Percentiles rank a stretch among this genome's conserved stretches.
phyloP scores from a whole-genome alignment of 2,113 vertebrate genomes.

The Dasyornis broadbenti region DNA sequence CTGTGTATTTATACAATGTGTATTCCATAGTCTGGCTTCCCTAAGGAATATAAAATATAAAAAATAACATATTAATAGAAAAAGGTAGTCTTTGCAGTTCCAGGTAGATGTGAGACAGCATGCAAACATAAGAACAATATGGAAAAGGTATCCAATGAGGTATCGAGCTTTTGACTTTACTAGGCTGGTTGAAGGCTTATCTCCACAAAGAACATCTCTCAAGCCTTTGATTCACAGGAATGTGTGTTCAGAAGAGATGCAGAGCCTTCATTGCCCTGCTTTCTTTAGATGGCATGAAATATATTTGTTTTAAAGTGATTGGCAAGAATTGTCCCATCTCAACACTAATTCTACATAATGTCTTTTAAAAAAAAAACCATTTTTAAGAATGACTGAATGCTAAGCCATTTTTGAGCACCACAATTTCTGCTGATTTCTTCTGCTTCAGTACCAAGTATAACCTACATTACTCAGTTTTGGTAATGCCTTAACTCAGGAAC shows the following conservation, averaged over 20 bases:
- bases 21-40: not conserved
- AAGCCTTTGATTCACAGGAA: not conserved
- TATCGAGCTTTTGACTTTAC: not conserved
- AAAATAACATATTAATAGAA: not conserved
- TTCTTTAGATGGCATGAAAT: not conserved
- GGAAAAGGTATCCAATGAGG: not conserved
- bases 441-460: not conserved
- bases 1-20: too few species aligned
- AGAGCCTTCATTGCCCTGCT: rapidly evolving
- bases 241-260: not conserved
- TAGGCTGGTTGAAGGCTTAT: not conserved
- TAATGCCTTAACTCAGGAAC: not conserved
- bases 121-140: not conserved
- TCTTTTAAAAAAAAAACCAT: not conserved
- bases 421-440: not conserved
- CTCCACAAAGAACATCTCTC: not conserved
- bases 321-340: not conserved
- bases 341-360: not conserved
- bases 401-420: not conserved
- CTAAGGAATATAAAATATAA: not conserved
- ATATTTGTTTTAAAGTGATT: not conserved
- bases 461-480: not conserved
- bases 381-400: not conserved
- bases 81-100: not conserved
- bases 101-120: not conserved